Conservation (phyloP, 1,140 invertebrate genomes). For the Caenorhabditis brenneri region DNA sequence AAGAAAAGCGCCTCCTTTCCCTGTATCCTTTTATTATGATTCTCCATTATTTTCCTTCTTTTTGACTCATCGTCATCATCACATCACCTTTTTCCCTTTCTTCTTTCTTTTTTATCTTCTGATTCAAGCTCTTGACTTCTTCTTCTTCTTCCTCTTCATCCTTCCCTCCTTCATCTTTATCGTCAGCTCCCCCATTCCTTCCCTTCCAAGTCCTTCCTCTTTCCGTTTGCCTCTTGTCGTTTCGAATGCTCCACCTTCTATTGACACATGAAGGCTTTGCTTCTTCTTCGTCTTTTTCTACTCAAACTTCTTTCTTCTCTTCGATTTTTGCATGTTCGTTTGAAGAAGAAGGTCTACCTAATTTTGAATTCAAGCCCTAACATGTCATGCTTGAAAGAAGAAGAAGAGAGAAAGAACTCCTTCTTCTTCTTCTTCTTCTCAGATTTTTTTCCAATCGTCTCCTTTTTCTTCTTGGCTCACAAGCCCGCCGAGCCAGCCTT, state of each 20-base stretch:
- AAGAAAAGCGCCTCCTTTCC: too few relatives aligned
- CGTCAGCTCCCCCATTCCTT: background rate
- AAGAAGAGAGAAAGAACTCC: background rate
- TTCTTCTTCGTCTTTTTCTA: conserved; percentile 1
- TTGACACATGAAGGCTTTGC: conserved; percentile 14
- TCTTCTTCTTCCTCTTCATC: background rate
- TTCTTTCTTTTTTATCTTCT: too few relatives aligned
- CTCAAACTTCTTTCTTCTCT: background rate
- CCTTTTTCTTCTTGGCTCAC: background rate
- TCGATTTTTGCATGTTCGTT: background rate
- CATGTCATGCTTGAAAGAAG: background rate
- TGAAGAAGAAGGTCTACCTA: background rate
- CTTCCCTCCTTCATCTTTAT: background rate
- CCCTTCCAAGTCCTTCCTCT: background rate
- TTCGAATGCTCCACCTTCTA: conserved; percentile 33
- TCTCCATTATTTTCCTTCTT: background rate
- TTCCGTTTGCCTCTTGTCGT: background rate
- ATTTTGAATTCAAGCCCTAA: conserved; percentile 2
- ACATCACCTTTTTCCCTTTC: background rate
- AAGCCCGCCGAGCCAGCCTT: background rate
- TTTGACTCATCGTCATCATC: background rate
- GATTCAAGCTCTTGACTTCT: background rate
- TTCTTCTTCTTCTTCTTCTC: conserved; percentile 6
- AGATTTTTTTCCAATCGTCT: background rate
- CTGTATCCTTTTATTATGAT: too few relatives aligned